A percentile compares a stretch with the other conserved stretches of the same genome.
Evolutionary conservation across 2,113 vertebrate genomes (phyloP).

Genomic region (Thymallus thymallus): DNA sequence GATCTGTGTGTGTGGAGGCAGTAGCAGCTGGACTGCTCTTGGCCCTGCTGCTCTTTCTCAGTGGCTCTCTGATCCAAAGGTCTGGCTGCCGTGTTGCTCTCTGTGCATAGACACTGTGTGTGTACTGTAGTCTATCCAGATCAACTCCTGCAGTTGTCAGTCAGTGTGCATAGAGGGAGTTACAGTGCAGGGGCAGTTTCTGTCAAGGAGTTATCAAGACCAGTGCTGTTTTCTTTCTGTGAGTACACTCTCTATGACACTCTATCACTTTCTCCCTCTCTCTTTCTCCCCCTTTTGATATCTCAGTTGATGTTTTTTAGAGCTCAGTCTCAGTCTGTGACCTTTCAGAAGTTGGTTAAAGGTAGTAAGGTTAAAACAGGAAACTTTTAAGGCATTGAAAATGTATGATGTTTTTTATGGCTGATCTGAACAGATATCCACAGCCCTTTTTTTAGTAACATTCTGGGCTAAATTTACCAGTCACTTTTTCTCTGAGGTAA

Average conservation of each 20-base stretch:
- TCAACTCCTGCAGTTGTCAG: slow-evolving; percentile 14
- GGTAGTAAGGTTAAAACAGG: neutral
- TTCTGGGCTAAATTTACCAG: no score
- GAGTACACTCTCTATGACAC: slow-evolving; percentile 1
- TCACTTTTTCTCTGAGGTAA: slow-evolving; percentile 14
- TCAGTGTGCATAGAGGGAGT: neutral
- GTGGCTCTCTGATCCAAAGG: neutral
- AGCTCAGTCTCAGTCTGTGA: no score
- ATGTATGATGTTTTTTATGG: neutral
- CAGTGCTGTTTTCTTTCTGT: slow-evolving; percentile 10
- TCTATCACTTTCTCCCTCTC: slow-evolving; percentile 5
- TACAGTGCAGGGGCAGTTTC: slow-evolving; percentile 12
- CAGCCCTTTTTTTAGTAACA: no score
- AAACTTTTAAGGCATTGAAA: slow-evolving; percentile 14
- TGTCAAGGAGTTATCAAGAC: slow-evolving; percentile 15
- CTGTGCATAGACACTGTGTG: neutral
- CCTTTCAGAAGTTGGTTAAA: slow-evolving; percentile 1
- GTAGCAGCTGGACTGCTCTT: slow-evolving; percentile 25
- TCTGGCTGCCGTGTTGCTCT: neutral
- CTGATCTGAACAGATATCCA: no score
- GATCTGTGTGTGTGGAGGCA: slow-evolving; percentile 26
- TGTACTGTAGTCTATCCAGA: neutral
- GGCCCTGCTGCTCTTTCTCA: slow-evolving; percentile 11
- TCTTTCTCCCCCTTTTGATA: neutral
- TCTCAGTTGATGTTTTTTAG: neutral